Evolutionary conservation across 1,140 invertebrate genomes (phyloP), one percentile per base, ranked within the genome.

Genomic region (Lanistes nyassanus): DNA sequence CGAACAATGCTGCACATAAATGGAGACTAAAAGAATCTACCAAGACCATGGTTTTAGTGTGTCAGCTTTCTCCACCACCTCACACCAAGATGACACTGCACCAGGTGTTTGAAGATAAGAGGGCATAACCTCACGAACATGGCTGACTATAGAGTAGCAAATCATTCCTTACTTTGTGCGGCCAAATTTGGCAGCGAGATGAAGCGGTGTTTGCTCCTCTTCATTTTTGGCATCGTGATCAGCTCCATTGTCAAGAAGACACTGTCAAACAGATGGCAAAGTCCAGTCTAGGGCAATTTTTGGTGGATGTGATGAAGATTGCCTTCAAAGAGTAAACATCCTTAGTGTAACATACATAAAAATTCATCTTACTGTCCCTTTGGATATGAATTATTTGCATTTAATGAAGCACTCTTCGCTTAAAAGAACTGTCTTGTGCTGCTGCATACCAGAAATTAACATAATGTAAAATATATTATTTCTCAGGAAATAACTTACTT

Each of bases 1-100:
- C 83, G 65, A 13, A 90, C 89, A 76, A 90, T 85, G 3, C 95
- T 96, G 83, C 94, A 93, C 0, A 11, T 26, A 85, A 93, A 94
- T 64, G 56, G 21, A 73, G 2, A 62, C 26, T 69, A 70, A 23
- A 56, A 73, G 3, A 26, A 47, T 53, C 37, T 47, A 11, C 56
- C 23, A 34, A 56, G 39, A 19, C 7, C 23, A 19, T 37, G 31
- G 13, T 62, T 29, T 39, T 23, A 5, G 11, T 36, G 4, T 11
- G 11, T 31, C 29, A 31, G 65, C 39, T 16, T 23, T 56, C 34
- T 71, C n/a, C 13, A 11, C 23, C 37, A 58, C 42, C n/a, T 11
- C 19, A 3, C 19, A 51, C 5, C 13, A 51, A n/a, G 47, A 6
- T 0, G 31, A 29, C 58, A 55, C 58, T 60, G 3, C 9, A 0